Evolutionary conservation across 2,888 invertebrate genomes (phyloP).

Genomic region (Protonemura montana): DNA sequence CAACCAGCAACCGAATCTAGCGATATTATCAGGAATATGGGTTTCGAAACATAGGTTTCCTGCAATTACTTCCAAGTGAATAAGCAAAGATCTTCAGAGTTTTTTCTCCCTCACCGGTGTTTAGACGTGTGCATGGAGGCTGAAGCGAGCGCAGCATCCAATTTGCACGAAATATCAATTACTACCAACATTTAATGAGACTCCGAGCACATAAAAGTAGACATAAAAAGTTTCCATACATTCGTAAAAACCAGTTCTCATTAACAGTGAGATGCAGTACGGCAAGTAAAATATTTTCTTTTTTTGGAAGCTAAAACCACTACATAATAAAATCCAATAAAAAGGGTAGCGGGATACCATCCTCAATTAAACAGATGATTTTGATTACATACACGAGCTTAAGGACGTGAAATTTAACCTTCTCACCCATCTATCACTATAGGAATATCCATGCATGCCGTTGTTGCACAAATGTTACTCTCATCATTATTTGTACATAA

Average conservation of each 20-base stretch:
- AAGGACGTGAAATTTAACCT: no score
- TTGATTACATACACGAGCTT: no score
- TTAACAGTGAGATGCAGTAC: not conserved
- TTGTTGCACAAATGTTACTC: conserved; percentile 19
- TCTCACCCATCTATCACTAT: no score
- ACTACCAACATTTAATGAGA: not conserved
- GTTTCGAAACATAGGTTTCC: not conserved
- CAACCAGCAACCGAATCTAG: no score
- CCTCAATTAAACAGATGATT: no score
- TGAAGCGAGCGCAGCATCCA: not conserved
- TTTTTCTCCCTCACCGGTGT: not conserved
- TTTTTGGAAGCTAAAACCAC: not conserved
- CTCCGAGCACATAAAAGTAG: not conserved
- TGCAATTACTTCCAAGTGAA: not conserved
- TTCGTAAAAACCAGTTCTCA: not conserved
- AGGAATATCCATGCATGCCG: not conserved
- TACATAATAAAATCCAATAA: no score
- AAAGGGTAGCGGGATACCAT: no score
- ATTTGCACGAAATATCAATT: not conserved
- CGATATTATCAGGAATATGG: not conserved
- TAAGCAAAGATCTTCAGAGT: not conserved
- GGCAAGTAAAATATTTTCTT: not conserved
- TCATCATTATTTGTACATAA: conserved; percentile 32
- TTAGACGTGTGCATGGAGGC: not conserved
- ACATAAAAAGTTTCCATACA: not conserved